Percentiles rank a stretch among this genome's conserved stretches.
Evolutionary conservation across 2,888 invertebrate genomes (phyloP).

Genomic region (Melinopterus prodromus): DNA sequence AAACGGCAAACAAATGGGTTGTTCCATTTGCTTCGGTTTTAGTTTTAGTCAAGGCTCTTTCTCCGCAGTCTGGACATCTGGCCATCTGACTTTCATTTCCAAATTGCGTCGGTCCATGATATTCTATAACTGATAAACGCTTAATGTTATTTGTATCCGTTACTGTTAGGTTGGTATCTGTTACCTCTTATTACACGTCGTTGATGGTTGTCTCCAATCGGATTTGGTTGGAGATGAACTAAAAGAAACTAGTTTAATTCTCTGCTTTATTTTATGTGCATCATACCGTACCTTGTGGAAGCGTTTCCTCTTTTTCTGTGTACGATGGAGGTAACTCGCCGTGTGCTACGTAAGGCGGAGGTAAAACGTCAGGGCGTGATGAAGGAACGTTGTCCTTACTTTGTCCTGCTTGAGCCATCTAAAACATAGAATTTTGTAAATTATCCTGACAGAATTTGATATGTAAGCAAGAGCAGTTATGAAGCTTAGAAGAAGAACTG

Average conservation of each 20-base stretch:
- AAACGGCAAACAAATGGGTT: constrained; percentile 11
- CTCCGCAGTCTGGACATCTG: constrained; percentile 15
- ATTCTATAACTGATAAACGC: not conserved
- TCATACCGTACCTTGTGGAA: not conserved
- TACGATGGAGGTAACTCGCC: not conserved
- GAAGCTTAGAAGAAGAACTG: too few species aligned
- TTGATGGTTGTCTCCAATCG: not conserved
- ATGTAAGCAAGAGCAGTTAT: too few species aligned
- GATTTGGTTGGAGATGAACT: not conserved
- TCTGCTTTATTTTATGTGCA: too few species aligned
- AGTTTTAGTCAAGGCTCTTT: not conserved
- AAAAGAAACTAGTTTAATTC: not conserved
- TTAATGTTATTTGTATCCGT: not conserved
- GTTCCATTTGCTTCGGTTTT: constrained; percentile 16
- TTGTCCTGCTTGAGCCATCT: not conserved
- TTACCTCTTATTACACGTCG: not conserved
- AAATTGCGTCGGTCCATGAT: not conserved
- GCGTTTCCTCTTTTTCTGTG: not conserved
- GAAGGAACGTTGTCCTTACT: not conserved
- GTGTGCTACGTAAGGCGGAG: not conserved
- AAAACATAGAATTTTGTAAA: not conserved
- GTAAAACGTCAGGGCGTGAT: not conserved
- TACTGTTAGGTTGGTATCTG: not conserved
- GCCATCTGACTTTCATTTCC: constrained; percentile 14
- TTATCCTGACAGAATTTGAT: too few species aligned